Percentiles rank a stretch among this genome's conserved stretches.
phyloP scores from a whole-genome alignment of 2,113 vertebrate species.

The Pseudopodoces humilis region DNA sequence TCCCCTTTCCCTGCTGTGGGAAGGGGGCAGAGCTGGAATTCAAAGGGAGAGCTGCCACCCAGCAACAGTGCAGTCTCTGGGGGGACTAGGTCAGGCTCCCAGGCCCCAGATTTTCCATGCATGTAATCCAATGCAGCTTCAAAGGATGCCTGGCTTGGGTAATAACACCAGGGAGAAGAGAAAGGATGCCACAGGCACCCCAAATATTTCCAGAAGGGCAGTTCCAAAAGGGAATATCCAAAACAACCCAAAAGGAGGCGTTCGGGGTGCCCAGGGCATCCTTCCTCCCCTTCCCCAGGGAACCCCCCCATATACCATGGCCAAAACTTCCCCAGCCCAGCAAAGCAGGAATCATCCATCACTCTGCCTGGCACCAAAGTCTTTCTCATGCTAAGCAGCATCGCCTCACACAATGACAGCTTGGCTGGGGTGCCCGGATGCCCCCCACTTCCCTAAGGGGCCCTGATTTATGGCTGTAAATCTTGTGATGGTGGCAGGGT shows the following conservation, averaged over 20 bases:
- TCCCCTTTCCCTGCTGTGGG: too few species aligned
- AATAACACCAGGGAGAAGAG: background rate
- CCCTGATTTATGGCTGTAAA: slow-evolving; percentile 67
- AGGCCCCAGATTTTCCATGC: background rate
- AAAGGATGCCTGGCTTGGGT: background rate
- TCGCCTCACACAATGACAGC: slow-evolving; percentile 33
- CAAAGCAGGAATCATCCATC: slow-evolving; percentile 50
- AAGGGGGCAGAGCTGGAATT: background rate
- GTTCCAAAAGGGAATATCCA: background rate
- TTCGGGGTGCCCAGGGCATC: rapidly evolving
- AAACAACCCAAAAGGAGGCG: background rate
- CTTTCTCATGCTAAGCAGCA: slow-evolving; percentile 72
- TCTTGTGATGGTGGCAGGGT: background rate
- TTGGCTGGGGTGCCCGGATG: slow-evolving; percentile 62
- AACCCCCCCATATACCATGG: background rate
- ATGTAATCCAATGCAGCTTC: background rate
- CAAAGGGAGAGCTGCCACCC: background rate
- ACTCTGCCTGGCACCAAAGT: slow-evolving; percentile 9
- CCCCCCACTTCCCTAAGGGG: slow-evolving; percentile 24
- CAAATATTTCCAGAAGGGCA: background rate
- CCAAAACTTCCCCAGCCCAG: slow-evolving; percentile 19
- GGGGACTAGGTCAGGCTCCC: background rate
- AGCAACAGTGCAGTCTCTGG: background rate
- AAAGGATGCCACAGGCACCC: background rate
- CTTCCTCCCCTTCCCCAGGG: background rate